phyloP scores from a whole-genome alignment of 2,797 vertebrate species.

The Gallinago nigripennis region DNA sequence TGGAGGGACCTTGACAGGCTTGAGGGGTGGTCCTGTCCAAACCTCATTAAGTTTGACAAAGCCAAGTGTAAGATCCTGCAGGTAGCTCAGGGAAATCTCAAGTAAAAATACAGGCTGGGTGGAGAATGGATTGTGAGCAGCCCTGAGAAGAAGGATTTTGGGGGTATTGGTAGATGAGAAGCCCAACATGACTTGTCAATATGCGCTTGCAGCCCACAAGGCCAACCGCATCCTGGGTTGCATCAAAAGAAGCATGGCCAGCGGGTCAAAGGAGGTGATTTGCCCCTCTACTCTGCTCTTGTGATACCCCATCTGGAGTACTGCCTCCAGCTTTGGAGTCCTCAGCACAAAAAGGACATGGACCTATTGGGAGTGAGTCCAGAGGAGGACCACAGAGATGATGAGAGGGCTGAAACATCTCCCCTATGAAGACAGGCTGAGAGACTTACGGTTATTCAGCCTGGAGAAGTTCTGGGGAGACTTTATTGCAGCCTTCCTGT shows the following conservation, averaged over 20 bases:
- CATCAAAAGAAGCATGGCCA: not conserved
- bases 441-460: not conserved
- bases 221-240: not conserved
- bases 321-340: not conserved
- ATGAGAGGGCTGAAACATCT: not conserved
- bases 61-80: not conserved
- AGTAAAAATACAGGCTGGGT: not conserved
- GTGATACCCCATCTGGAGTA: not conserved
- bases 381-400: not conserved
- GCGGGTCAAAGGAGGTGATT: not conserved
- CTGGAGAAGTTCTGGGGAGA: not conserved
- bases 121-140: not conserved
- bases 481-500: not conserved
- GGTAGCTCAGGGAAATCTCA: not conserved
- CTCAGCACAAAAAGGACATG: not conserved
- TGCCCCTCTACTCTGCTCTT: not conserved
- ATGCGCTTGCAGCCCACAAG: not conserved
- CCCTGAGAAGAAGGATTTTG: not conserved
- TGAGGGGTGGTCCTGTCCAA: not conserved
- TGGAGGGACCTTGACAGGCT: not conserved
- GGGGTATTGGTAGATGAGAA: not conserved
- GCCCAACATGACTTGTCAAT: not conserved
- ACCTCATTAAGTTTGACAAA: not conserved
- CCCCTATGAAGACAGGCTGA: not conserved
- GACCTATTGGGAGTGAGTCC: not conserved